phyloP scores from a whole-genome alignment of 2,113 vertebrate species.

The Noctilio leporinus region DNA sequence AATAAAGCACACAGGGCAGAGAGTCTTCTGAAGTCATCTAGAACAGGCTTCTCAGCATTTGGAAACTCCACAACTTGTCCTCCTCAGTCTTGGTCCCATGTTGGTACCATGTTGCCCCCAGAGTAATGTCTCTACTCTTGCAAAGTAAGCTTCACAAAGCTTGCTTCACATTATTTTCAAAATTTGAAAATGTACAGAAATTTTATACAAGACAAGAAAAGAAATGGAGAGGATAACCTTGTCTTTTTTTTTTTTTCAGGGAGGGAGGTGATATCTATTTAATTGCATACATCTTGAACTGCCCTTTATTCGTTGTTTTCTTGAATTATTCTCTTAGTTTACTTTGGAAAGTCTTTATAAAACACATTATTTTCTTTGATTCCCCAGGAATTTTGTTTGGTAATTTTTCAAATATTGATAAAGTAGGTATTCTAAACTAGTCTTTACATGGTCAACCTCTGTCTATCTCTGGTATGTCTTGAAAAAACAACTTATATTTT shows the following conservation, averaged over 20 bases:
- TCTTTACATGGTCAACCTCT: not conserved
- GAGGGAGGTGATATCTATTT: no score
- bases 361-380: not conserved
- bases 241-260: not conserved
- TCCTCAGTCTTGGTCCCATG: not conserved
- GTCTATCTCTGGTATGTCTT: not conserved
- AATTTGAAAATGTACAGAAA: not conserved
- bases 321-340: not conserved
- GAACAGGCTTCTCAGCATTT: not conserved
- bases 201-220: not conserved
- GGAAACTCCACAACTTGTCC: not conserved
- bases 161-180: not conserved
- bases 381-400: not conserved
- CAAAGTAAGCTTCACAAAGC: not conserved
- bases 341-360: not conserved
- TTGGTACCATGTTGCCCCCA: not conserved
- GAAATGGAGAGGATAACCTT: not conserved
- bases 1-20: not conserved
- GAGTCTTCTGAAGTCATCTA: not conserved
- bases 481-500: not conserved
- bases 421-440: not conserved
- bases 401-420: not conserved
- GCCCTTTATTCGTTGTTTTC: not conserved
- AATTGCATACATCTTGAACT: not conserved
- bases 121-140: not conserved